Conservation (phyloP, 2,888 invertebrate species). For the Flexamia atlantica region DNA sequence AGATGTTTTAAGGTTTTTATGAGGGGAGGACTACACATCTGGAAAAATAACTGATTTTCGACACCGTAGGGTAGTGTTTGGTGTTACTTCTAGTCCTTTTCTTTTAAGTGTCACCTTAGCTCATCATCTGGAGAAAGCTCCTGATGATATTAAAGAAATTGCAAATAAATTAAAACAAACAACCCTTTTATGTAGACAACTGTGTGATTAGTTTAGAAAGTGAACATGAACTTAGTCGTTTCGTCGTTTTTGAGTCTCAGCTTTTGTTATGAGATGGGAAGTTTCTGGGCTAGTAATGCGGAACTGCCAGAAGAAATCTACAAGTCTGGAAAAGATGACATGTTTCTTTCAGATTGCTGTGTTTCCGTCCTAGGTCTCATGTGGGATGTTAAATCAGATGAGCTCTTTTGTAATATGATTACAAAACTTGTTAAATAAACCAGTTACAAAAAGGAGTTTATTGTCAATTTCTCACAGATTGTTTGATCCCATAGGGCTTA, state of each 20-base stretch:
- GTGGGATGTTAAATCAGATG: conserved; percentile 62
- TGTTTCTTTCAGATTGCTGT: neutral
- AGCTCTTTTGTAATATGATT: conserved; percentile 53
- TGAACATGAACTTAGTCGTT: conserved; percentile 46
- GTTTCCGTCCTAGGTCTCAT: conserved; percentile 21
- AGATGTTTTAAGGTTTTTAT: conserved; percentile 54
- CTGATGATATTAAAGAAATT: conserved; percentile 8
- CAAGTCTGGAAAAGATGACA: no score
- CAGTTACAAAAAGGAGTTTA: conserved; percentile 56
- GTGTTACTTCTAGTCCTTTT: conserved; percentile 63
- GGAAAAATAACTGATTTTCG: conserved; percentile 52
- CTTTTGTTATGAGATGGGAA: conserved; percentile 38
- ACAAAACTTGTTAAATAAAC: conserved; percentile 3
- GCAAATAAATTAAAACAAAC: conserved; percentile 43
- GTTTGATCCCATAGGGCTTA: conserved; percentile 69
- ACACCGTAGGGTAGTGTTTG: conserved; percentile 60
- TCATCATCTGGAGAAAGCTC: conserved; percentile 58
- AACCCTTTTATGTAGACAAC: conserved; percentile 63
- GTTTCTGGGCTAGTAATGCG: conserved; percentile 65
- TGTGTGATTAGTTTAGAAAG: conserved; percentile 53
- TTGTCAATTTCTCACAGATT: conserved; percentile 66
- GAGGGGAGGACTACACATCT: conserved; percentile 31
- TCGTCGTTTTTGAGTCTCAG: conserved; percentile 37
- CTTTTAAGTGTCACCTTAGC: conserved; percentile 64
- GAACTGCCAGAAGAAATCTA: conserved; percentile 28